Base-by-base conservation (phyloP, 2,888 invertebrate species). In the Eupithecia subumbrata region DNA sequence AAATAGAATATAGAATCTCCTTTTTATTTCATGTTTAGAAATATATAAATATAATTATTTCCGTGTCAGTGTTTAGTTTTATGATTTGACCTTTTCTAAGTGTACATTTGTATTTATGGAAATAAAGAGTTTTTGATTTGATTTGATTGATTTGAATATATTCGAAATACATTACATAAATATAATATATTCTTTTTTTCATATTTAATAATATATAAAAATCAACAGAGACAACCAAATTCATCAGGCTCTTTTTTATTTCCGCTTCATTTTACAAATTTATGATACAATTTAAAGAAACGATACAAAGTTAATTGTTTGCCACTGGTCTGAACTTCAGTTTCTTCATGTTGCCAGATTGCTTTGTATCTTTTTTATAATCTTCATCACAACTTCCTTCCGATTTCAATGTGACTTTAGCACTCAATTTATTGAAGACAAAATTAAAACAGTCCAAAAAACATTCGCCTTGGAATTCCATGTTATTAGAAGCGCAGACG, bases 371-470 rank as follows among this genome's bases (percentile, higher is more conserved):
- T 18, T 48, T 52, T 52, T 52, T n/a, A 9, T 52, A 3, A 52
- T n/a, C 9, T n/a, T 52, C n/a, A 52, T n/a, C 52, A 52, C 52
- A 52, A n/a, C n/a, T n/a, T n/a, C 52, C 52, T 52, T 52, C 52
- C 5, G n/a, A 1, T 52, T 52, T 52, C 52, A n/a, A 0, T 52
- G 52, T n/a, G n/a, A 52, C 18, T 52, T 52, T 52, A n/a, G 9
- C 52, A 52, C 9, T 52, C 52, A 52, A 52, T 9, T 52, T 52
- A 52, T n/a, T 52, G n/a, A 52, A 52, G 52, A 52, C 8, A 52
- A 52, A 52, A 9, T 52, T 52, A 52, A 52, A 52, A 52, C 52
- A 52, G 52, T 52, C n/a, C n/a, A 52, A 9, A n/a, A n/a, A 52
- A 52, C 52, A 52, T 52, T 52, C 52, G 52, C 52, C 52, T n/a